A percentile compares a stretch with the other conserved stretches of the same genome.
phyloP scores from a whole-genome alignment of 2,113 vertebrate genomes.

The Pituophis catenifer region DNA sequence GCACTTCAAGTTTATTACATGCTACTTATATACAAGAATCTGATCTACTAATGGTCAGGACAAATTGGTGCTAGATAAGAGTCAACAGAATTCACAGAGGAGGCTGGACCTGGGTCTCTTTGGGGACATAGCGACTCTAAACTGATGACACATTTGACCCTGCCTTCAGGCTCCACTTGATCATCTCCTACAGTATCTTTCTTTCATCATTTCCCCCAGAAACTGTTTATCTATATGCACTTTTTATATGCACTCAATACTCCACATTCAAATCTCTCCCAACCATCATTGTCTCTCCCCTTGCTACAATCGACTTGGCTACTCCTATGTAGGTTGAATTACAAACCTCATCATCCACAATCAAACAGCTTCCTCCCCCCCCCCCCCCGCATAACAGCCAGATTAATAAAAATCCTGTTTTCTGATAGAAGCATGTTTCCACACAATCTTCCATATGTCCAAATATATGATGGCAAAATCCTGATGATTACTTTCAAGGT shows the following conservation, averaged over 20 bases:
- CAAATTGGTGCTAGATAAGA: background rate
- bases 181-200: background rate
- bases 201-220: background rate
- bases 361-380: background rate
- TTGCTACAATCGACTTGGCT: background rate
- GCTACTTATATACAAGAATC: background rate
- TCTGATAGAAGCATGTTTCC: background rate
- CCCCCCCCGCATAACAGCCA: background rate
- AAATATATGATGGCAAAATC: background rate
- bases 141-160: background rate
- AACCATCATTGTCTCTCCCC: no score
- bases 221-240: background rate
- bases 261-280: background rate
- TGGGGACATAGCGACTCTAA: background rate
- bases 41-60: background rate
- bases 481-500: background rate
- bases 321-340: background rate
- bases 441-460: background rate
- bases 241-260: background rate
- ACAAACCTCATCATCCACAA: background rate
- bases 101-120: background rate
- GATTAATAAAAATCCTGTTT: background rate
- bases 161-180: background rate
- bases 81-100: background rate
- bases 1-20: background rate